Percentiles rank a stretch among this genome's conserved stretches.
Conservation (phyloP, 2,888 invertebrate genomes). For the Tuberolachnus salignus region DNA sequence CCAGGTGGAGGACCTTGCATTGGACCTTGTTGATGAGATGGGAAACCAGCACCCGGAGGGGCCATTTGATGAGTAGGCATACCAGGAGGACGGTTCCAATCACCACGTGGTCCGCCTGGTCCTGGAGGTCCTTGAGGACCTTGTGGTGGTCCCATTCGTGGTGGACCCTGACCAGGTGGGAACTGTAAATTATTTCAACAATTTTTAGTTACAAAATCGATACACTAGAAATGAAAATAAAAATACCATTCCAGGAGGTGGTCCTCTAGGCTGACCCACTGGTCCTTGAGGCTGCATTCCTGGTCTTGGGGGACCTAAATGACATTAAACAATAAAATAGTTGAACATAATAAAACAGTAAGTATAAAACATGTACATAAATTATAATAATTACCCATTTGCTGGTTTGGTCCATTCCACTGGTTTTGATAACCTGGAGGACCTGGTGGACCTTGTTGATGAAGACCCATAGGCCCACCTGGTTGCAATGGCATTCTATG, state of each 20-base stretch:
- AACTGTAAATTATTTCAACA: conserved; percentile 32
- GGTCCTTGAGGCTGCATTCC: conserved; percentile 67
- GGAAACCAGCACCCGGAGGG: conserved; percentile 61
- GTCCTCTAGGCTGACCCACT: conserved; percentile 63
- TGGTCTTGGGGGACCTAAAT: conserved; percentile 66
- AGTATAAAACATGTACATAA: background rate
- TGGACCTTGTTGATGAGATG: conserved; percentile 65
- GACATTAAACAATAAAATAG: background rate
- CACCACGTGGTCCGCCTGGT: conserved; percentile 69
- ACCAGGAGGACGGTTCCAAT: conserved; percentile 77
- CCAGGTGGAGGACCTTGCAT: conserved; percentile 74
- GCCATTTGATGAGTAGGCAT: conserved; percentile 52
- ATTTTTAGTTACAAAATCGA: background rate
- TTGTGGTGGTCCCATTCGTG: conserved; percentile 64
- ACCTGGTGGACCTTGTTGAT: conserved; percentile 61
- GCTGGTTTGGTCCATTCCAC: conserved; percentile 68
- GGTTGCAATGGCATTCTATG: conserved; percentile 62
- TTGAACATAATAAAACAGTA: background rate
- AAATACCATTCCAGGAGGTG: conserved; percentile 64
- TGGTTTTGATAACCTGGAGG: conserved; percentile 69
- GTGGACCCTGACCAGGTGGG: conserved; percentile 66
- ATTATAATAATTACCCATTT: conserved; percentile 62
- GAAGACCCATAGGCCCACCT: conserved; percentile 62
- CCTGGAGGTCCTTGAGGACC: conserved; percentile 63
- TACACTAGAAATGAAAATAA: background rate